These are phyloP conservation scores for Laticauda laticaudata DNA, from an alignment of 2,113 vertebrate species.

Conservation along the genomic window DNA sequence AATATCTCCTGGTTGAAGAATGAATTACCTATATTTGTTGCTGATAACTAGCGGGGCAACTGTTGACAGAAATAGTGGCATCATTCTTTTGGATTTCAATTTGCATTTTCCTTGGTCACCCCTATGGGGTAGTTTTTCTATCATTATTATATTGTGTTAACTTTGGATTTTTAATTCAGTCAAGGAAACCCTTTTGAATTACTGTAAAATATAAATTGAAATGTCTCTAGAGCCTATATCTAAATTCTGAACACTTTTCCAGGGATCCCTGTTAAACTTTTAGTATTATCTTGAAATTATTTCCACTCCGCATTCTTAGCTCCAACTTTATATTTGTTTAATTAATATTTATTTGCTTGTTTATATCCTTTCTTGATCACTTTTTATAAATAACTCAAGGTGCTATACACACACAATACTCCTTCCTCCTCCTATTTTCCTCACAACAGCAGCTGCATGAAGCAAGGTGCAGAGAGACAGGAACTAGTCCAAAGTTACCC, in stretches of 20 bases:
- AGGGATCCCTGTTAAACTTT: neutral
- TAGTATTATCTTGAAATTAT: neutral
- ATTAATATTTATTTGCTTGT: neutral
- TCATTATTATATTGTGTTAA: neutral
- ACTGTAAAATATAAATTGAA: neutral
- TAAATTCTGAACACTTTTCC: neutral
- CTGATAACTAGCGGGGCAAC: neutral
- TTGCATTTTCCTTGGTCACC: neutral
- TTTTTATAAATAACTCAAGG: neutral
- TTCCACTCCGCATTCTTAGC: neutral
- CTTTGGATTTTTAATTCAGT: neutral
- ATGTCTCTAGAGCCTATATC: neutral
- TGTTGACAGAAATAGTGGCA: neutral
- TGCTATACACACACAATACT: neutral
- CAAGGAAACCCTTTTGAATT: neutral
- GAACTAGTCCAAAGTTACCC: neutral
- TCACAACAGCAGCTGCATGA: neutral
- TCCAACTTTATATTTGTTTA: neutral
- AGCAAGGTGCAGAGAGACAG: neutral
- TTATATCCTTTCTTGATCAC: neutral
- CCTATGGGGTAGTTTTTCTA: neutral
- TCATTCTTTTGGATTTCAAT: neutral
- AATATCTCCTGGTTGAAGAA: neutral
- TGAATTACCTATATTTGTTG: neutral
- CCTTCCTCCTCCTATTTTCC: neutral